Conservation (phyloP, 2,797 vertebrate species). For the Simalia tracyae region DNA sequence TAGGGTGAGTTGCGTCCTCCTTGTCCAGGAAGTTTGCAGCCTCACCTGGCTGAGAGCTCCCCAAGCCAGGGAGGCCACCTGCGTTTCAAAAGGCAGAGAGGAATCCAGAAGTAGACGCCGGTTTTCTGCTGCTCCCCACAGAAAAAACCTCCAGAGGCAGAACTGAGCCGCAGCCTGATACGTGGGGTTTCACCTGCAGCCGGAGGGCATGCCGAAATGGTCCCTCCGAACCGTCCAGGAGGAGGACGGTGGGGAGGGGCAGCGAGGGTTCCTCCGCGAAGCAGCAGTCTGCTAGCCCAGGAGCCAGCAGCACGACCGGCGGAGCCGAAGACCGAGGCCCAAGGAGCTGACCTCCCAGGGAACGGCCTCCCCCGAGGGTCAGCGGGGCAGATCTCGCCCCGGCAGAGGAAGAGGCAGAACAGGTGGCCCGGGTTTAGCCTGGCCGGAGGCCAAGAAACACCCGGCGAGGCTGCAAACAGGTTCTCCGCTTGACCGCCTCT, state of each 20-base stretch:
- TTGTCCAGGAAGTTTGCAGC: neutral
- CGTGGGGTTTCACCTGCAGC: neutral
- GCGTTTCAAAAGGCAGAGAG: neutral
- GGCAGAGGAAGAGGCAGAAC: too few species aligned
- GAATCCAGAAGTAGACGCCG: neutral
- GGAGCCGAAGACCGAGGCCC: too few species aligned
- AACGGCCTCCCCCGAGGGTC: too few species aligned
- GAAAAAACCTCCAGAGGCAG: too few species aligned
- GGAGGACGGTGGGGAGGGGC: neutral
- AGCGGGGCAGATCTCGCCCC: too few species aligned
- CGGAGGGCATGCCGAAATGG: neutral
- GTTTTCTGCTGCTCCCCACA: neutral
- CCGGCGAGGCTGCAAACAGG: neutral
- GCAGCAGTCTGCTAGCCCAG: too few species aligned
- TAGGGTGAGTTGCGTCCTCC: neutral
- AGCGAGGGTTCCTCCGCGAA: too few species aligned
- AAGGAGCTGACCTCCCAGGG: too few species aligned
- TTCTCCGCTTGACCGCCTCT: neutral
- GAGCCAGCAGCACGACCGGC: too few species aligned
- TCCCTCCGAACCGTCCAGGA: neutral
- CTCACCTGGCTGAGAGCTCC: neutral
- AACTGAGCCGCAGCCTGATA: neutral
- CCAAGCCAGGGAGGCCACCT: too few species aligned
- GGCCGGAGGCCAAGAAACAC: too few species aligned
- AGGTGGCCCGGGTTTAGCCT: too few species aligned